A percentile compares a stretch with the other conserved stretches of the same genome.
Conservation (phyloP, 1,140 invertebrate genomes). For the Caenorhabditis latens region DNA sequence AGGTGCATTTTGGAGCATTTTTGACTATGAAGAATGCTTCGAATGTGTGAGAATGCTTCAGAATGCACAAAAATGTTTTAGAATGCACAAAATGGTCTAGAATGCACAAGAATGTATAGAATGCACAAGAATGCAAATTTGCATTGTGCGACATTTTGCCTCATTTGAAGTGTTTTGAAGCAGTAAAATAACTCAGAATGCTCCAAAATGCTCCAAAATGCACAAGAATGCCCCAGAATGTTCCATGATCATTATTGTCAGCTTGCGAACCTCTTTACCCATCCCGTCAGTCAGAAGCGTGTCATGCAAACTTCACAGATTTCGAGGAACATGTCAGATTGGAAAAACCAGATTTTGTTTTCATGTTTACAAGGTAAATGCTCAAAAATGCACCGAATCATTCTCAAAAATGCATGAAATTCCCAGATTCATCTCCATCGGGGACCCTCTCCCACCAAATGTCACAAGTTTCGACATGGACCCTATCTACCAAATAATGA, state of each 20-base stretch:
- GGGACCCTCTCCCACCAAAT: neutral
- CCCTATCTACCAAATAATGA: neutral
- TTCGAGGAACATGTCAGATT: neutral
- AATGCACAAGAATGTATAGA: too few species aligned
- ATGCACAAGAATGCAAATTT: too few species aligned
- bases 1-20: too few species aligned
- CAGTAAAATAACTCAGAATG: too few species aligned
- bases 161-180: too few species aligned
- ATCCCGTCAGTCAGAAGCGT: neutral
- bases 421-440: neutral
- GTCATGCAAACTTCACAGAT: neutral
- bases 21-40: too few species aligned
- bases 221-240: too few species aligned
- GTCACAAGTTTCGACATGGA: neutral
- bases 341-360: neutral
- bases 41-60: neutral
- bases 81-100: too few species aligned
- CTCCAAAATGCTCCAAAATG: too few species aligned
- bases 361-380: neutral
- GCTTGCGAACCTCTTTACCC: neutral
- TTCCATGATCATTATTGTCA: neutral
- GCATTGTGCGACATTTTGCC: too few species aligned
- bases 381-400: neutral
- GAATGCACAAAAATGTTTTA: neutral
- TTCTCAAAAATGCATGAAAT: neutral